Conservation (phyloP, 2,888 invertebrate genomes). For the Cordilura impudica region DNA sequence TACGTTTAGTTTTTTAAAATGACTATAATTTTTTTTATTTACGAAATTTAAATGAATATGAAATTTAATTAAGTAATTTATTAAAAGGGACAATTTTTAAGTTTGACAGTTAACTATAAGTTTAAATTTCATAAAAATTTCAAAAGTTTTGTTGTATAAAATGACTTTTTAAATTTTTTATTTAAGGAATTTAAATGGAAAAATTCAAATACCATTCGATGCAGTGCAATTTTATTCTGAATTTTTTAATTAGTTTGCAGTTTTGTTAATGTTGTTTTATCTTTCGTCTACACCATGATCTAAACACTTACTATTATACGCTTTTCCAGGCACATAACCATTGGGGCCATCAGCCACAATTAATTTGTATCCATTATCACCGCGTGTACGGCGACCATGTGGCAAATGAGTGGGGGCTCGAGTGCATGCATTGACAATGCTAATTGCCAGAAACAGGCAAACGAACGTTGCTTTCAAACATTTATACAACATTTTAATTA, state of each 20-base stretch:
- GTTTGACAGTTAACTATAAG: too few species aligned
- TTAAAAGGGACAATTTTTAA: too few species aligned
- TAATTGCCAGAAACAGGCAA: conserved; percentile 71
- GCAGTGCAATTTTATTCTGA: too few species aligned
- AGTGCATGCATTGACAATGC: conserved; percentile 72
- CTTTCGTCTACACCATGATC: not conserved
- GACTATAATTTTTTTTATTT: too few species aligned
- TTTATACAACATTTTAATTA: conserved; percentile 57
- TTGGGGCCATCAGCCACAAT: conserved; percentile 88
- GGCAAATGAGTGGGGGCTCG: conserved; percentile 75
- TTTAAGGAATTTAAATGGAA: too few species aligned
- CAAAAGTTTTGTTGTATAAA: too few species aligned
- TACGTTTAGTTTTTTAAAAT: too few species aligned
- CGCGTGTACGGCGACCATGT: conserved; percentile 81
- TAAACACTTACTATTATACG: conserved; percentile 84
- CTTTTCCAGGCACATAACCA: conserved; percentile 89
- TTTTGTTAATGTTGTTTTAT: not conserved
- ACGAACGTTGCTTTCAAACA: conserved; percentile 52
- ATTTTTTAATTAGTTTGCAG: not conserved
- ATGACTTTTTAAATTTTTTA: too few species aligned
- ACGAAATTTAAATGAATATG: too few species aligned
- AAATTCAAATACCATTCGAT: too few species aligned
- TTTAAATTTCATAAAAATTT: too few species aligned
- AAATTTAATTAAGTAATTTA: too few species aligned
- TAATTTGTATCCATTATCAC: conserved; percentile 92